Percentiles rank a stretch among this genome's conserved stretches.
phyloP scores from a whole-genome alignment of 1,140 invertebrate genomes.

The Macrobrachium rosenbergii region DNA sequence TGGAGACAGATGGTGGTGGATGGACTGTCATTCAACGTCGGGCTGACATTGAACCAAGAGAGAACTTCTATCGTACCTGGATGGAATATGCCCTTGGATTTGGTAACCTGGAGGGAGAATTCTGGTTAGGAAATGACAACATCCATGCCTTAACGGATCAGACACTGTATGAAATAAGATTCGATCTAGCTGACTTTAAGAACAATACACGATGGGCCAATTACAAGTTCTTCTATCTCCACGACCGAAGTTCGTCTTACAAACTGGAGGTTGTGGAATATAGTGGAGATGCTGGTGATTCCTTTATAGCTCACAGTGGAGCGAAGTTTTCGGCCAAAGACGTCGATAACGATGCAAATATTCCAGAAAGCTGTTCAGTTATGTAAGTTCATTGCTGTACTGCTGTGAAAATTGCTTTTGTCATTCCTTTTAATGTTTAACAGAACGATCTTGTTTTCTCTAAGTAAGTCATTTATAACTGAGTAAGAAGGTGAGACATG shows the following conservation, averaged over 20 bases:
- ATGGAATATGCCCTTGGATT: slow-evolving; percentile 73
- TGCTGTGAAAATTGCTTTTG: no score
- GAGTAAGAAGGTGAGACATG: not conserved
- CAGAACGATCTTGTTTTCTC: no score
- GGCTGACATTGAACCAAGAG: slow-evolving; percentile 42
- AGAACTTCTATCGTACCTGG: slow-evolving; percentile 70
- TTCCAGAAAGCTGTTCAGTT: slow-evolving; percentile 61
- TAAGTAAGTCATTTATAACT: not conserved
- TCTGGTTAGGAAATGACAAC: slow-evolving; percentile 70
- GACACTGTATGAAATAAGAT: slow-evolving; percentile 56
- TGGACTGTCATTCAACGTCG: slow-evolving; percentile 69
- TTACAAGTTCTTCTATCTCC: slow-evolving; percentile 65
- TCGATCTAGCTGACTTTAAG: slow-evolving; percentile 67
- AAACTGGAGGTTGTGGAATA: slow-evolving; percentile 61
- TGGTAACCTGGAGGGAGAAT: slow-evolving; percentile 70
- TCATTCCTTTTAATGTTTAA: no score
- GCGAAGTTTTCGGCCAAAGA: slow-evolving; percentile 68
- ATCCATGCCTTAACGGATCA: slow-evolving; percentile 64
- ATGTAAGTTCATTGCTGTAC: no score
- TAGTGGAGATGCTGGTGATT: slow-evolving; percentile 64
- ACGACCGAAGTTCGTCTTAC: slow-evolving; percentile 55
- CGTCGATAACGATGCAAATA: slow-evolving; percentile 66
- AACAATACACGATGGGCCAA: slow-evolving; percentile 62
- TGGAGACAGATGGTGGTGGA: slow-evolving; percentile 67
- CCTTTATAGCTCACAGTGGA: slow-evolving; percentile 58